Evolutionary conservation across 2,888 invertebrate species (phyloP).

Genomic region (Himalopsyche tibetana): DNA sequence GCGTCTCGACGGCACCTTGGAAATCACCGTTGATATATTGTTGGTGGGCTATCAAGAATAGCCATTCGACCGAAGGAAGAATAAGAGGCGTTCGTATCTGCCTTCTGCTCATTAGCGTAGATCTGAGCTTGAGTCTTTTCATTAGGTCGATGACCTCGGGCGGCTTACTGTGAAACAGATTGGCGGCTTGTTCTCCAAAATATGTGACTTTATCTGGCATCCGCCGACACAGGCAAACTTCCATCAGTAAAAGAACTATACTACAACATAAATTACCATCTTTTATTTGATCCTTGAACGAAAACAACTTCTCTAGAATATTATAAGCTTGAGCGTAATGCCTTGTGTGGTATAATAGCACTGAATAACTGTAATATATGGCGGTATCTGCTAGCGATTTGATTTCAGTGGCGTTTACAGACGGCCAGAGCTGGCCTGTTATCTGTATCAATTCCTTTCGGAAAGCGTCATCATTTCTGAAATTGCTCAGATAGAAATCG

Average conservation of each 20-base stretch:
- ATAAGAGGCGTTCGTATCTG: slow-evolving; percentile 57
- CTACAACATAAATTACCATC: slow-evolving; percentile 70
- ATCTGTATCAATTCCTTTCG: slow-evolving; percentile 81
- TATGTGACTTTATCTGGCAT: slow-evolving; percentile 74
- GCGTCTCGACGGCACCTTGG: slow-evolving; percentile 72
- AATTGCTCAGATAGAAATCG: slow-evolving; percentile 86
- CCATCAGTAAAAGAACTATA: slow-evolving; percentile 72
- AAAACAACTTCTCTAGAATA: slow-evolving; percentile 72
- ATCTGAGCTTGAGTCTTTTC: slow-evolving; percentile 73
- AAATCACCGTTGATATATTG: slow-evolving; percentile 74
- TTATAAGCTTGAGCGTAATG: slow-evolving; percentile 83
- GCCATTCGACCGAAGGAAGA: slow-evolving; percentile 73
- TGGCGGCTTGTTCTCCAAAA: slow-evolving; percentile 70
- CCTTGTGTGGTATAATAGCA: slow-evolving; percentile 85
- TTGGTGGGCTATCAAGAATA: slow-evolving; percentile 74
- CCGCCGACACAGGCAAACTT: slow-evolving; percentile 73
- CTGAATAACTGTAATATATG: slow-evolving; percentile 87
- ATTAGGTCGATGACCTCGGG: slow-evolving; percentile 69
- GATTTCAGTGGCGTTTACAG: slow-evolving; percentile 71
- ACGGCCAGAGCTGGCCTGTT: slow-evolving; percentile 76
- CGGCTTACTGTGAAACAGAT: slow-evolving; percentile 49
- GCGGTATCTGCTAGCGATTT: slow-evolving; percentile 69
- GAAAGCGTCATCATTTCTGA: slow-evolving; percentile 85
- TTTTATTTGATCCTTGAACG: slow-evolving; percentile 69
- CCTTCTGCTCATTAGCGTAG: slow-evolving; percentile 72